These are phyloP conservation scores for Labia minor DNA, from an alignment of 2,888 invertebrate genomes.

Conservation along the genomic window DNA sequence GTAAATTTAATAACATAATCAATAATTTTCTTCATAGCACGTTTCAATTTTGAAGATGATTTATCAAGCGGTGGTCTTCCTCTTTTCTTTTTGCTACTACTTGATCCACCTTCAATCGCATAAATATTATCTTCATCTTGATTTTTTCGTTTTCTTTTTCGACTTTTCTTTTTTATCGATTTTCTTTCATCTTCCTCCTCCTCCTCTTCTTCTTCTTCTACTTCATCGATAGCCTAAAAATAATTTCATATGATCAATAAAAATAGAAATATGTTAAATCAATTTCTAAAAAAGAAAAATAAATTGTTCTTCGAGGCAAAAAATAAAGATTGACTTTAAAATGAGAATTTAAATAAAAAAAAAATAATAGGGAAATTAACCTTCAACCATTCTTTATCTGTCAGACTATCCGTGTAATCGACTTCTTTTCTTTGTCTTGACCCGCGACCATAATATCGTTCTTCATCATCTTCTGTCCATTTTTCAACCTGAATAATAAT, in stretches of 20 bases:
- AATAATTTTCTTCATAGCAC: constrained; percentile 39
- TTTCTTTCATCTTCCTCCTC: constrained; percentile 29
- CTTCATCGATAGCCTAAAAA: constrained; percentile 27
- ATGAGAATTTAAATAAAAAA: no score
- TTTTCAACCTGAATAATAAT: constrained; percentile 19
- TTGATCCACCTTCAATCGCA: not conserved
- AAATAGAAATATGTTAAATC: no score
- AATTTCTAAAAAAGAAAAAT: constrained; percentile 3
- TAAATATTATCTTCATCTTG: constrained; percentile 28
- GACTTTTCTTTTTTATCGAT: constrained; percentile 26
- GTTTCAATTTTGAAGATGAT: constrained; percentile 30
- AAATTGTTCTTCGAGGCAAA: no score
- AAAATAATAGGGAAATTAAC: no score
- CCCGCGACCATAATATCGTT: constrained; percentile 42
- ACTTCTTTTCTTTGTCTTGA: constrained; percentile 46
- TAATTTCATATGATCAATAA: not conserved
- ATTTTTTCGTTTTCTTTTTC: constrained; percentile 28
- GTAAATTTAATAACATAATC: constrained; percentile 40
- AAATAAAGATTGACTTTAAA: no score
- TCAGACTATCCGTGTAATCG: constrained; percentile 47
- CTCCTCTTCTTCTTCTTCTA: constrained; percentile 27
- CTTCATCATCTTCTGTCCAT: constrained; percentile 39
- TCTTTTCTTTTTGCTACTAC: constrained; percentile 23
- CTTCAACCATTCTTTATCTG: constrained; percentile 50
- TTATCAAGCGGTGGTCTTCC: constrained; percentile 26